Percentiles rank a stretch among this genome's conserved stretches.
phyloP scores from a whole-genome alignment of 2,113 vertebrate species.

The Emydocephalus ijimae region DNA sequence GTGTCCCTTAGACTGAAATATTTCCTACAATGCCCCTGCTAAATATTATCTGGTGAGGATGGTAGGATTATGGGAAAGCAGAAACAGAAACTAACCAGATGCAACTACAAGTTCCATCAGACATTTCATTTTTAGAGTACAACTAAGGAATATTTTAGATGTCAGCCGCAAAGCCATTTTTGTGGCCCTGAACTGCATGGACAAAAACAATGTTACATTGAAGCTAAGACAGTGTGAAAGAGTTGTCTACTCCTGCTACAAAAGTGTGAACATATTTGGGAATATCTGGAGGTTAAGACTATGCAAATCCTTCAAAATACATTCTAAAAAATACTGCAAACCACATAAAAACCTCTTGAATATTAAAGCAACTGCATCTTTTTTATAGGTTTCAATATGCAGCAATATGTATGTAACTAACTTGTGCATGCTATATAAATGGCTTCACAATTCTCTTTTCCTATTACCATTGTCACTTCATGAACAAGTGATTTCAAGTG shows the following conservation, averaged over 20 bases:
- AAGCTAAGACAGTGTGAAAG: neutral
- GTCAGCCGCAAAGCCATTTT: neutral
- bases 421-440: neutral
- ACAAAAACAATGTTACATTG: neutral
- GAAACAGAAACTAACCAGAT: neutral
- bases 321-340: neutral
- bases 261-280: neutral
- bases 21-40: neutral
- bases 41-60: neutral
- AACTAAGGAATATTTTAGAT: neutral
- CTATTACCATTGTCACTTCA: neutral
- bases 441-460: neutral
- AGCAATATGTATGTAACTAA: neutral
- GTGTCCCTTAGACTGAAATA: neutral
- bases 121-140: neutral
- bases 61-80: neutral
- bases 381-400: neutral
- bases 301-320: neutral
- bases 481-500: neutral
- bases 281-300: neutral
- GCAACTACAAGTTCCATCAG: neutral
- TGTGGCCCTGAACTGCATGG: neutral
- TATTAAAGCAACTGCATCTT: neutral
- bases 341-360: neutral
- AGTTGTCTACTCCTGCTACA: neutral